A percentile compares a stretch with the other conserved stretches of the same genome.
Conservation (phyloP, 2,797 vertebrate genomes). For the Loriculus beryllinus region DNA sequence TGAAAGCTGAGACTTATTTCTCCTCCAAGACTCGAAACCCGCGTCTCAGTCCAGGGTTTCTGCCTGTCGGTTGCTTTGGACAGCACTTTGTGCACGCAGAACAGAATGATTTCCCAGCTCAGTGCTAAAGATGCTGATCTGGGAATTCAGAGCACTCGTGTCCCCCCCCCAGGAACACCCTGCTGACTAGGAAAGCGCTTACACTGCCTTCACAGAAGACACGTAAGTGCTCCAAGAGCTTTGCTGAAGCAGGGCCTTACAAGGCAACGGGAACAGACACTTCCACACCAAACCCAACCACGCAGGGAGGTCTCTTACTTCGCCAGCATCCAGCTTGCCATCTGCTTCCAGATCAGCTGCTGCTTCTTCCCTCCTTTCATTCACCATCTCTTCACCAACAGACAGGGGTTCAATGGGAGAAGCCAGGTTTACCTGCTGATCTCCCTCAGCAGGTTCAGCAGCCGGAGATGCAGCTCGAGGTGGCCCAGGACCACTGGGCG, state of each 20-base stretch:
- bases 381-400: background rate
- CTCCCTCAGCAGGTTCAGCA: background rate
- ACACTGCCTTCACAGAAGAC: background rate
- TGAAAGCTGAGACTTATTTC: background rate
- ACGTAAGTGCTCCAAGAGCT: background rate
- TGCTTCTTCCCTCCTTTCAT: background rate
- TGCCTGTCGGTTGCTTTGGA: background rate
- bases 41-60: background rate
- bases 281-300: background rate
- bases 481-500: background rate
- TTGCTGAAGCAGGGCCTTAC: background rate
- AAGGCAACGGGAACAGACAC: background rate
- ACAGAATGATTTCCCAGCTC: background rate
- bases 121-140: background rate
- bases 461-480: background rate
- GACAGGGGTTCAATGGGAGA: background rate
- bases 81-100: background rate
- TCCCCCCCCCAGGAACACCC: background rate
- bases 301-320: constrained; percentile 41
- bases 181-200: background rate
- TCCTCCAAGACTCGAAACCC: background rate
- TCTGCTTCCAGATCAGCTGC: background rate
- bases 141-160: background rate
- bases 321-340: constrained; percentile 6
- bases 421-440: background rate